Evolutionary conservation across 2,888 invertebrate species (phyloP).

Genomic region (Anthophora plumipes): DNA sequence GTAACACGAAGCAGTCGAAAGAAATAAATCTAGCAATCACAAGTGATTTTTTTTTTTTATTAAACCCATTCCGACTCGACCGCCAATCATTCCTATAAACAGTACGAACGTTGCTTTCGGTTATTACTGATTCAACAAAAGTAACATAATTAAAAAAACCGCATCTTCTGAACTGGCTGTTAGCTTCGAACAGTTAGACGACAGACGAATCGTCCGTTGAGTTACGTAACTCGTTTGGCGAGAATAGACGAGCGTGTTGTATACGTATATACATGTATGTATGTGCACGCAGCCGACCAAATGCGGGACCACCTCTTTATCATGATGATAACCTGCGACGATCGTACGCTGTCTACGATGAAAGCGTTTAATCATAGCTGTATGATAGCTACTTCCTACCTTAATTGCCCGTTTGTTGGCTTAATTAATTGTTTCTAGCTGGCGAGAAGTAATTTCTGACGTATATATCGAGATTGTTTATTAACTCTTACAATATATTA

Average conservation of each 20-base stretch:
- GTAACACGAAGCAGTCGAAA: too few relatives aligned
- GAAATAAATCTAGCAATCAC: too few relatives aligned
- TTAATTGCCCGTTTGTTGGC: conserved; percentile 27
- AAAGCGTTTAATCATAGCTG: conserved; percentile 28
- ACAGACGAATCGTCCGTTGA: not conserved
- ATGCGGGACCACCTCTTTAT: conserved; percentile 24
- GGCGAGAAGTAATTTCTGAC: conserved; percentile 4
- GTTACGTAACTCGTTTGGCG: conserved; percentile 12
- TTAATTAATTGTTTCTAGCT: conserved; percentile 23
- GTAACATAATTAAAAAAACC: too few relatives aligned
- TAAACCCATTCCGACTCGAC: too few relatives aligned
- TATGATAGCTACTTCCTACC: conserved; percentile 6
- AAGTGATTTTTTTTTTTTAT: too few relatives aligned
- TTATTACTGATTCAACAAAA: too few relatives aligned
- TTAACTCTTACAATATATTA: not conserved
- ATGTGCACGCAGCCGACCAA: not conserved
- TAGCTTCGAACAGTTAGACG: not conserved
- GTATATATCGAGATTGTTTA: not conserved
- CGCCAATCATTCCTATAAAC: too few relatives aligned
- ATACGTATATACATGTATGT: not conserved
- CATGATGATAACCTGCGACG: conserved; percentile 28
- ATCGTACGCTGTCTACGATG: not conserved
- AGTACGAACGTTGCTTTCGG: too few relatives aligned
- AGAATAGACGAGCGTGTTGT: not conserved
- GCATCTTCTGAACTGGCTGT: too few relatives aligned